Evolutionary conservation across 1,140 invertebrate genomes (phyloP), one percentile per base, ranked within the genome.

Genomic region (Calliopsis andreniformis): DNA sequence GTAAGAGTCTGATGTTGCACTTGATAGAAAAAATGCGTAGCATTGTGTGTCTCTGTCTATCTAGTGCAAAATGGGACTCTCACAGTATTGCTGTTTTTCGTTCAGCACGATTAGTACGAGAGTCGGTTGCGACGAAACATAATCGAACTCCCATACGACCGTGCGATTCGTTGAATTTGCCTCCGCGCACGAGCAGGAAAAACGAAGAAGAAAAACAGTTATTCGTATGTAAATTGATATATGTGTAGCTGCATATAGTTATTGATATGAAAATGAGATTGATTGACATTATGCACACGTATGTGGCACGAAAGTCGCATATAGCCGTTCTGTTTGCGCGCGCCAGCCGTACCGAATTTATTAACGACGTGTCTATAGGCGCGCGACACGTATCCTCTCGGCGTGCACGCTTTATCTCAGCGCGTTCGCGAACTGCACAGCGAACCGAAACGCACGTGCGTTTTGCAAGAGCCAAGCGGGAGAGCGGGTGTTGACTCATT

Each of bases 401-500:
- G 20, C 51, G 5, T 16, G 25, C 68, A 25, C 39, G 42, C 20
- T 53, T 81, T 77, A 63, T 78, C 75, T 64, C 25, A n/a, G n/a
- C 10, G 16, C 72, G 28, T 77, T 80, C 32, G 30, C 30, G 43
- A 67, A 73, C 62, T 32, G 58, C 59, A 49, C 79, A 61, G 43
- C 59, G 79, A 64, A 82, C 55, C 62, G 56, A 68, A 64, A 80
- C 59, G 76, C 79, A 82, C 63, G 69, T 80, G 80, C 45, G 62
- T 81, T 75, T 82, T 73, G 77, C 73, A 62, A 47, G 51, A 71
- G 70, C 32, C 32, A 68, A 63, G 10, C 35, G 35, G 28, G 58
- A 39, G 43, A 49, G 62, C 49, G 56, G 23, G 45, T 49, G 64
- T 78, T 84, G 82, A 84, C 72, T 84, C 82, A 84, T 80, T 83